Conservation (phyloP, 2,113 vertebrate genomes). For the Ceratotherium simum region DNA sequence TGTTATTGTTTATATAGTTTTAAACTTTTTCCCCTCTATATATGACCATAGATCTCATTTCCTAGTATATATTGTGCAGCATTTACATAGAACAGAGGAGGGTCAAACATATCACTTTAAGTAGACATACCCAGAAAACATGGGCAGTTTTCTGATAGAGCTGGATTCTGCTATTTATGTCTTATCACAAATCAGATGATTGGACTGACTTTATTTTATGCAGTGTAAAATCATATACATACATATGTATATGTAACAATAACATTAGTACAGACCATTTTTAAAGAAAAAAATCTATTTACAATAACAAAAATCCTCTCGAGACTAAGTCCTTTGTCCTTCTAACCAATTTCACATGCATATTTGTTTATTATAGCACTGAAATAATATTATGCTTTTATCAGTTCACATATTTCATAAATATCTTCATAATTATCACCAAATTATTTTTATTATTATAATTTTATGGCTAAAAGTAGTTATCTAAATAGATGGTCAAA, state of each 20-base stretch:
- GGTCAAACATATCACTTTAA: background rate
- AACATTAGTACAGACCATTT: background rate
- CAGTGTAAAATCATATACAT: background rate
- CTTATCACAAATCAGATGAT: background rate
- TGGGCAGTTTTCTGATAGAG: background rate
- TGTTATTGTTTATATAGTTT: background rate
- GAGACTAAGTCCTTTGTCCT: background rate
- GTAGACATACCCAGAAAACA: background rate
- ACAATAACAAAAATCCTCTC: background rate
- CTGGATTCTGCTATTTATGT: background rate
- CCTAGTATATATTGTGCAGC: background rate
- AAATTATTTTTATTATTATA: slow-evolving; percentile 30
- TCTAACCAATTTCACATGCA: background rate
- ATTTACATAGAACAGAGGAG: background rate
- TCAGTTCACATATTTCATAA: background rate
- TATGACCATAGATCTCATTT: background rate
- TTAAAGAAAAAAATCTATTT: slow-evolving; percentile 6
- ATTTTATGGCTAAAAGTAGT: slow-evolving; percentile 35
- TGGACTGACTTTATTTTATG: background rate
- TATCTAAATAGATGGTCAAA: background rate
- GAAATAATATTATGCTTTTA: slow-evolving; percentile 30
- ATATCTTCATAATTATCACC: slow-evolving; percentile 21
- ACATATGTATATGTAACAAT: background rate
- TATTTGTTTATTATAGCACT: slow-evolving; percentile 26
- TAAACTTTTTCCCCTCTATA: background rate